Base-by-base conservation (phyloP, 2,797 vertebrate genomes). In the Dicrostonyx torquatus region DNA sequence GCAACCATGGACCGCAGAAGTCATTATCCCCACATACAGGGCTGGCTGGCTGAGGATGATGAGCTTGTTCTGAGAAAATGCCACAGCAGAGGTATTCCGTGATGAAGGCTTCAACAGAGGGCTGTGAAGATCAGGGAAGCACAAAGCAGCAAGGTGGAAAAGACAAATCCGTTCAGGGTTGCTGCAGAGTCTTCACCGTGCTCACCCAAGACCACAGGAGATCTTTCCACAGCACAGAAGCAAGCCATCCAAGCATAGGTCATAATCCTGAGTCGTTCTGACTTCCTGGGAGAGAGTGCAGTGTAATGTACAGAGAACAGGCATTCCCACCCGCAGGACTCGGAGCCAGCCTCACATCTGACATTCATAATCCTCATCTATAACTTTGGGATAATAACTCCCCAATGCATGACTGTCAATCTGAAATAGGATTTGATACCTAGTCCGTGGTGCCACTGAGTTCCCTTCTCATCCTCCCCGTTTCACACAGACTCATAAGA, bases 381-480 rank as follows among this genome's bases (percentile, higher is more conserved):
- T 85, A 84, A 77, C 60, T 89, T 62, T 77, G 20, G 62, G 50
- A 93, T 68, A 75, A 85, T 13, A 76, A 70, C 70, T 53, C 94
- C 90, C 45, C 58, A 29, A 15, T 13, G 58, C 72, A 43, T 6
- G 58, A 26, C 0, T 83, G 45, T 76, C 60, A 85, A 68, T 88
- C 73, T 89, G 80, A 90, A 88, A 68, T 37, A 31, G 53, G 22
- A 78, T 76, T 76, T 43, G 64, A 48, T 34, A 22, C 58, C 37
- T 1, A 8, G 15, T 31, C 72, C 50, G 20, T 20, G 45, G 0
- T 10, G 22, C 37, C 14, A 26, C 17, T 26, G 40, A 68, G 43
- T 72, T 87, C 6, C 22, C 78, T 43, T 84, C 58, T 34, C 29
- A 53, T 37, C 34, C 40, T 87, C 62, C 86, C 45, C 43, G 31